phyloP scores from a whole-genome alignment of 2,888 invertebrate species.

The Theretra japonica region DNA sequence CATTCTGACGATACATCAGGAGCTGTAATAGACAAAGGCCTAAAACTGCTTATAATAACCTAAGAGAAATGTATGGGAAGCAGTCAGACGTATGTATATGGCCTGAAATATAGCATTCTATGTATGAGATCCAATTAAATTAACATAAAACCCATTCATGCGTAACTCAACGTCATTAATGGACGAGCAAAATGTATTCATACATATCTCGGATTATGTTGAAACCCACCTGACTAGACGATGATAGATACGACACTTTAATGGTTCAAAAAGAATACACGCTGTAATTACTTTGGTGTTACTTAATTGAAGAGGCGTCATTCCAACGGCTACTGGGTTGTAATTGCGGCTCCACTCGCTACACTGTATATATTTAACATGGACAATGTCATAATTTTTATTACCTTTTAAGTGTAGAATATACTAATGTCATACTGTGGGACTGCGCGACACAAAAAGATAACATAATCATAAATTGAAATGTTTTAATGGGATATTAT shows the following conservation, averaged over 20 bases:
- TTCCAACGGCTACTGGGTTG: conserved; percentile 22
- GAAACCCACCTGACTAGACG: conserved; percentile 38
- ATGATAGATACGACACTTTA: conserved; percentile 47
- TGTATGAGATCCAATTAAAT: not conserved
- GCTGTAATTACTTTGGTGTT: conserved; percentile 47
- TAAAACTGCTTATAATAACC: too few relatives aligned
- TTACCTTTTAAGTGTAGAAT: conserved; percentile 25
- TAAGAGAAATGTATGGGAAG: too few relatives aligned
- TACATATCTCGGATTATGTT: conserved; percentile 16
- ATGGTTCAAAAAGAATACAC: conserved; percentile 46
- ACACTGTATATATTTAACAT: not conserved
- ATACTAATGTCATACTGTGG: conserved; percentile 17
- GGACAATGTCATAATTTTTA: conserved; percentile 23
- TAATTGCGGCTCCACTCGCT: not conserved
- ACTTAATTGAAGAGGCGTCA: conserved; percentile 52
- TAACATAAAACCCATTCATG: not conserved
- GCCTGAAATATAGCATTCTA: not conserved
- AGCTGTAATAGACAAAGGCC: too few relatives aligned
- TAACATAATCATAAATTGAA: conserved; percentile 23
- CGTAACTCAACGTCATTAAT: conserved; percentile 5
- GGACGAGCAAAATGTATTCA: conserved; percentile 10
- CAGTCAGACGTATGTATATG: too few relatives aligned
- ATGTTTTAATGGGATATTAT: conserved; percentile 18
- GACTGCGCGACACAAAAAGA: not conserved
- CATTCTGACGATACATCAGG: too few relatives aligned